A percentile compares a stretch with the other conserved stretches of the same genome.
Conservation (phyloP, 1,140 invertebrate genomes). For the Hydropsyche tenuis region DNA sequence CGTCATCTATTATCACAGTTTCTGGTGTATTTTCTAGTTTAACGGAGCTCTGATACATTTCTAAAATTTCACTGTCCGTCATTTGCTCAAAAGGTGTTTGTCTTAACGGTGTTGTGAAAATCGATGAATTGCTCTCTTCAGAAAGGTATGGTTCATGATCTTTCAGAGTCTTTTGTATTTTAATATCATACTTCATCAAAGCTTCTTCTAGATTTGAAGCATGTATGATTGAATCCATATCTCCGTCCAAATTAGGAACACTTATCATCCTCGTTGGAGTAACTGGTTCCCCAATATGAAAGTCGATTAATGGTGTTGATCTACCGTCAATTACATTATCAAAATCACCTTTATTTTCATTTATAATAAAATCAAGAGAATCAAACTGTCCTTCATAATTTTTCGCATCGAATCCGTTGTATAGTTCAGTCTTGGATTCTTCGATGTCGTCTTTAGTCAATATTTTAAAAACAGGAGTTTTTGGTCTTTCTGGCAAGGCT, state of each 20-base stretch:
- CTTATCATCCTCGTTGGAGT: constrained; percentile 56
- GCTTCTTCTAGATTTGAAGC: constrained; percentile 50
- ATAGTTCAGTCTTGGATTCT: constrained; percentile 49
- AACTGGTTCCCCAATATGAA: constrained; percentile 62
- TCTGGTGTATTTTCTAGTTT: not conserved
- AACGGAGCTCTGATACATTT: constrained; percentile 44
- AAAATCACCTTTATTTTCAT: not conserved
- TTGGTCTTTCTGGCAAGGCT: constrained; percentile 51
- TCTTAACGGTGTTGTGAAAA: constrained; percentile 26
- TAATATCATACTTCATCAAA: constrained; percentile 44
- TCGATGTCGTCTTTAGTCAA: constrained; percentile 52
- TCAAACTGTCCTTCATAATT: constrained; percentile 36
- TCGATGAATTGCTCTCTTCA: constrained; percentile 32
- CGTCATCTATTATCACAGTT: not conserved
- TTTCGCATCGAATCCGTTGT: constrained; percentile 46
- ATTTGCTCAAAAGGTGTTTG: constrained; percentile 48
- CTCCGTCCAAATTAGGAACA: constrained; percentile 50
- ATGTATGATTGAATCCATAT: constrained; percentile 53
- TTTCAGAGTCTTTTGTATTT: constrained; percentile 42
- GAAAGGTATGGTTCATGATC: constrained; percentile 27
- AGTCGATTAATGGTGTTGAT: constrained; percentile 52
- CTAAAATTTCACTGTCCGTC: constrained; percentile 47
- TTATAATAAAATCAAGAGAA: constrained; percentile 50
- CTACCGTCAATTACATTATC: constrained; percentile 33
- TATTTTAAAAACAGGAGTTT: constrained; percentile 57